These are phyloP conservation scores for Ips typographus DNA, from an alignment of 1,140 invertebrate genomes.

Conservation along the genomic window DNA sequence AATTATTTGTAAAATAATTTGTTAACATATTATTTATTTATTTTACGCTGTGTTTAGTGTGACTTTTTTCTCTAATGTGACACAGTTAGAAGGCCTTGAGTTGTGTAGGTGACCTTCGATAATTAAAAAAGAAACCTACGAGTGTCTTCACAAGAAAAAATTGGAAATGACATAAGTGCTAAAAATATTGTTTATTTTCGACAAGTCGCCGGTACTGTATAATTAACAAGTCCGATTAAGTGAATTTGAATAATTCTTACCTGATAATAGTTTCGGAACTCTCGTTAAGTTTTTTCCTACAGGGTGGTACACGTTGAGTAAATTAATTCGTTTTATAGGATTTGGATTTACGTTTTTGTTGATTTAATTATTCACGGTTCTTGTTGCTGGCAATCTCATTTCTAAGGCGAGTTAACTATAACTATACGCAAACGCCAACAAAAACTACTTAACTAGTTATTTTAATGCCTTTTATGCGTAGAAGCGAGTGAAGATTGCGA, in stretches of 20 bases:
- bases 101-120: no score
- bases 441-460: background rate
- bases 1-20: no score
- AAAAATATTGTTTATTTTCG: constrained; percentile 9
- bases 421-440: no score
- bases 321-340: background rate
- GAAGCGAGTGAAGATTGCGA: background rate
- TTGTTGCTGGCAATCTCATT: background rate
- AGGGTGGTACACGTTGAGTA: background rate
- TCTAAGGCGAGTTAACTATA: no score
- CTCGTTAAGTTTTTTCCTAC: background rate
- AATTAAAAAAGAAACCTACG: no score
- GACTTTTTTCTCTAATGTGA: no score
- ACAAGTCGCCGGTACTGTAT: background rate
- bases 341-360: constrained; percentile 3
- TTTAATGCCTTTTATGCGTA: background rate
- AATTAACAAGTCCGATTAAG: constrained; percentile 6
- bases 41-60: no score
- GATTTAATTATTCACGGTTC: background rate
- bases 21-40: no score
- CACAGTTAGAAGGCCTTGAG: no score
- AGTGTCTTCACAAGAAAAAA: no score
- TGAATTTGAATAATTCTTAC: constrained; percentile 11
- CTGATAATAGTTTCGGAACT: constrained; percentile 1
- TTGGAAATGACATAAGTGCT: constrained; percentile 3